Conservation (phyloP, 1,140 invertebrate species). For the Aricia agestis region DNA sequence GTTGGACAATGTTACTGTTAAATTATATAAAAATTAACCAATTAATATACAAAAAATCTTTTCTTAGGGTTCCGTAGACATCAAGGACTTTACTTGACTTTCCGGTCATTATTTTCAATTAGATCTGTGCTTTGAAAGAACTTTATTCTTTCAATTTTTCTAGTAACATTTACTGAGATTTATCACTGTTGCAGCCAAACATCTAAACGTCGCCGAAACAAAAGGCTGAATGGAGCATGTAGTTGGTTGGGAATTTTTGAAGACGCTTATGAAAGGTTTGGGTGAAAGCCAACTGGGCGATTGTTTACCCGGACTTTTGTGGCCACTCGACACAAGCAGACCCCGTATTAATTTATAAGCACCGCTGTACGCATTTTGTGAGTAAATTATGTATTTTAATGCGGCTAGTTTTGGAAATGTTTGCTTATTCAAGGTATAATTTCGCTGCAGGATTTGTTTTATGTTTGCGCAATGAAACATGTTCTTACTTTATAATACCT, state of each 20-base stretch:
- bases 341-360: conserved; percentile 21
- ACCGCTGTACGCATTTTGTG: conserved; percentile 18
- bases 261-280: conserved; percentile 22
- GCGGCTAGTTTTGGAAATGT: background rate
- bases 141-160: too few species aligned
- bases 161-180: background rate
- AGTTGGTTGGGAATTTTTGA: conserved; percentile 20
- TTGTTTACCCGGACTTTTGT: conserved; percentile 23
- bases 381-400: conserved; percentile 12
- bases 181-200: conserved; percentile 1
- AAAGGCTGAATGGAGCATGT: conserved; percentile 10
- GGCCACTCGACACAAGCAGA: conserved; percentile 21
- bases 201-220: conserved; percentile 1
- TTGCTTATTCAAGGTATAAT: conserved; percentile 2
- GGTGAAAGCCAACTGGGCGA: conserved; percentile 22
- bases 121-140: background rate
- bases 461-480: background rate
- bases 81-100: too few species aligned
- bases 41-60: too few species aligned
- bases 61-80: too few species aligned
- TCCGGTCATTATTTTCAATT: background rate
- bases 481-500: background rate
- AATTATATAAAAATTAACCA: too few species aligned
- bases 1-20: too few species aligned
- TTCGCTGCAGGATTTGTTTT: background rate